Percentiles rank a stretch among this genome's conserved stretches.
Conservation (phyloP, 1,140 invertebrate species). For the Helicoverpa zea region DNA sequence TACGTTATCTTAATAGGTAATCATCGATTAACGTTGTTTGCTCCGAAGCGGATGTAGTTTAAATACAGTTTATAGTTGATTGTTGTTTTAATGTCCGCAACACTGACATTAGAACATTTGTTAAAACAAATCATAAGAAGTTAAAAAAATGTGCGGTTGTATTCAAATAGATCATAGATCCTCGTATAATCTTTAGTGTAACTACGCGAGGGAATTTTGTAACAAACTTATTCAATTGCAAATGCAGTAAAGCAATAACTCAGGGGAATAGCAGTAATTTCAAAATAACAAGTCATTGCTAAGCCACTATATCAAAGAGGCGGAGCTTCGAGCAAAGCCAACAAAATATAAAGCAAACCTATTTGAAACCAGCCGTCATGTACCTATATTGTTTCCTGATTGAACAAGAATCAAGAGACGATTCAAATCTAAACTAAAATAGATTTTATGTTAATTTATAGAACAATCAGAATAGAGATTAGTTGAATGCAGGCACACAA, state of each 20-base stretch:
- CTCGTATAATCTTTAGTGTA: constrained; percentile 10
- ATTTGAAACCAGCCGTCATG: constrained; percentile 65
- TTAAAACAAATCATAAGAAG: neutral
- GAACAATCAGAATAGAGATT: constrained; percentile 74
- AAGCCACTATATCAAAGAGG: constrained; percentile 42
- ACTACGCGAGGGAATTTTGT: constrained; percentile 4
- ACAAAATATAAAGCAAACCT: constrained; percentile 47
- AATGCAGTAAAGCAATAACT: constrained; percentile 42
- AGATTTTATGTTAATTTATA: constrained; percentile 81
- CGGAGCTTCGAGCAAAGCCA: constrained; percentile 29
- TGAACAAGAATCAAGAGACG: constrained; percentile 67
- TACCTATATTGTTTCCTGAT: constrained; percentile 74
- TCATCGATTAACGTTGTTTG: neutral
- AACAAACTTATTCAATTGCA: constrained; percentile 34
- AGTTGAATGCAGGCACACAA: constrained; percentile 69
- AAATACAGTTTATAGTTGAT: neutral
- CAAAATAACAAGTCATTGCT: constrained; percentile 38
- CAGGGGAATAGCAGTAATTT: constrained; percentile 41
- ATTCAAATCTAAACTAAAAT: constrained; percentile 74
- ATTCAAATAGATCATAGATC: constrained; percentile 9
- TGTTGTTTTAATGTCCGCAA: neutral
- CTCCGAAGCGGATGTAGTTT: neutral
- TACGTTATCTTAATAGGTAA: constrained; percentile 32
- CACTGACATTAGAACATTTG: neutral
- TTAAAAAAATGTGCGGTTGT: neutral